Evolutionary conservation across 2,113 vertebrate species (phyloP), one percentile per base, ranked within the genome.

Genomic region (Talpa occidentalis): DNA sequence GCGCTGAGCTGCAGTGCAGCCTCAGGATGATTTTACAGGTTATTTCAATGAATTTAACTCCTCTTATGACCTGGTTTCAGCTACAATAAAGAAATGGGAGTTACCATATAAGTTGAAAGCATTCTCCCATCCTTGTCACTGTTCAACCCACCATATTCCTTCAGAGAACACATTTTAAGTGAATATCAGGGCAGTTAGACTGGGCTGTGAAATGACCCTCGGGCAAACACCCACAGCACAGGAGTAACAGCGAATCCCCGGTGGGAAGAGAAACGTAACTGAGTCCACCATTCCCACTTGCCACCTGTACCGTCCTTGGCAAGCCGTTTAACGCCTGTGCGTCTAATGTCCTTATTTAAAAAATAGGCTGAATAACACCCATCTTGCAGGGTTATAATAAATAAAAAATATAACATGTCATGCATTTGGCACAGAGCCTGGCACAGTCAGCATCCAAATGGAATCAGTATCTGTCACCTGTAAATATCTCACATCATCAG

Each of bases 61-160:
- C n/a, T 70, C 67, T 40, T 19, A 56, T 30, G 37, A 81, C 17
- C 37, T 44, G 14, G 1, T 77, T 85, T 40, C 19, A 85, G 26
- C 47, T 32, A 32, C 30, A 54, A 52, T 54, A 60, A 66, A 54
- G 60, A 35, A 37, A 52, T 9, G 70, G 19, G 6, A 72, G 21
- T 72, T 81, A 70, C 54, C 47, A 35, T 73, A 59, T 66, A 86
- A 76, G 69, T 12, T 81, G 83, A 93, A 88, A 88, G 52, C 60
- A 47, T 72, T 60, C 32, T 85, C 32, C 37, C 69, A 44, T 66
- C 8, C 77, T 62, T 88, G 15, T 74, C 52, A 59, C 85, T 47
- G 73, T 72, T 93, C 17, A 80, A 72, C 19, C n/a, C 6, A 37
- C 5, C 5, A 2, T 16, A 59, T 60, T 91, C 73, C 49, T 69